phyloP scores from a whole-genome alignment of 2,797 vertebrate genomes.

The Danio jaintianensis region DNA sequence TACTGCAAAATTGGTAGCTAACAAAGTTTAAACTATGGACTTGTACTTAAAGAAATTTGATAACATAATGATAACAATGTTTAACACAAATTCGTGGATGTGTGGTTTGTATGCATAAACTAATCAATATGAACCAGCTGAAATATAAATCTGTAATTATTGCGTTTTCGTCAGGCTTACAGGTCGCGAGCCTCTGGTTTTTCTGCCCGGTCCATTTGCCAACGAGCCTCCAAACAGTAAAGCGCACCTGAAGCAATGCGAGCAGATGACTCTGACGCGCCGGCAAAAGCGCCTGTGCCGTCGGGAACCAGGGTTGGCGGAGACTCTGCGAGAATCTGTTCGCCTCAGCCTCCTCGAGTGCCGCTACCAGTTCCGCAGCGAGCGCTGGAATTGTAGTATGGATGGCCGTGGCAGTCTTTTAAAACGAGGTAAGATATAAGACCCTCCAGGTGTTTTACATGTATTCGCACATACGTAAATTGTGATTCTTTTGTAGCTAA shows the following conservation, averaged over 20 bases:
- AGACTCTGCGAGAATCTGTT: constrained; percentile 91
- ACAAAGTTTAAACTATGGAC: background rate
- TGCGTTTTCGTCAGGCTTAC: constrained; percentile 81
- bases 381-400: constrained; percentile 98
- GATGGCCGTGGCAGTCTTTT: constrained; percentile 92
- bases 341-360: constrained; percentile 92
- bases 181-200: constrained; percentile 87
- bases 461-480: background rate
- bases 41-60: background rate
- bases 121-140: background rate
- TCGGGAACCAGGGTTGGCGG: constrained; percentile 92
- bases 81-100: background rate
- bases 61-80: background rate
- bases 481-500: background rate
- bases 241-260: constrained; percentile 93
- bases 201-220: constrained; percentile 83
- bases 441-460: background rate
- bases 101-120: background rate
- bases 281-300: constrained; percentile 93
- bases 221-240: constrained; percentile 76
- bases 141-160: background rate
- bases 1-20: background rate
- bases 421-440: constrained; percentile 85
- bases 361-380: constrained; percentile 92
- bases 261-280: constrained; percentile 89